A percentile compares a stretch with the other conserved stretches of the same genome.
Evolutionary conservation across 2,113 vertebrate species (phyloP).

Genomic region (Spheniscus mendiculus): DNA sequence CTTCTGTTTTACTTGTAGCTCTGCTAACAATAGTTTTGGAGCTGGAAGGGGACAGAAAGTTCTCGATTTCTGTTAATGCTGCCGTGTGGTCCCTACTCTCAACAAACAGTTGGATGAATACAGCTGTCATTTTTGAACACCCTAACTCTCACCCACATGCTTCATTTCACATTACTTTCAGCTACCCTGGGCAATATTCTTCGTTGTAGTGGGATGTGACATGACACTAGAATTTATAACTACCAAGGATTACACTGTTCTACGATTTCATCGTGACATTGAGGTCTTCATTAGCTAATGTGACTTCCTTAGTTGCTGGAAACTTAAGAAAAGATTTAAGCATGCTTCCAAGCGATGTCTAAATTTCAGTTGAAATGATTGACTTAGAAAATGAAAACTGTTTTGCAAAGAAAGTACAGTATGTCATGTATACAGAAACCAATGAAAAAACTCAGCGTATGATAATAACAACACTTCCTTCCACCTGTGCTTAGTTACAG

Average conservation of each 20-base stretch:
- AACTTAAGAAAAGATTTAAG: not conserved
- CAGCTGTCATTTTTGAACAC: not conserved
- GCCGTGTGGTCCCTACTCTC: not conserved
- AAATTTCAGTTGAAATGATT: rapidly evolving
- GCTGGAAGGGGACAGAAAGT: not conserved
- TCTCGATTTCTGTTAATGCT: not conserved
- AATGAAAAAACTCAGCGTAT: not conserved
- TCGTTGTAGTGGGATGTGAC: not conserved
- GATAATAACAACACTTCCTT: not conserved
- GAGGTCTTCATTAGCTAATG: not conserved
- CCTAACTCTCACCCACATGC: rapidly evolving
- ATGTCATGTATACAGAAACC: rapidly evolving
- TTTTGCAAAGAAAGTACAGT: not conserved
- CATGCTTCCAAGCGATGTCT: rapidly evolving
- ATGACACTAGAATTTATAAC: not conserved
- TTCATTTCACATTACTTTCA: not conserved
- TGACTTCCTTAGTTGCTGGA: not conserved
- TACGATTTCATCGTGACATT: not conserved
- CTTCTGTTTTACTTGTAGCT: not conserved
- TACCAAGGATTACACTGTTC: not conserved
- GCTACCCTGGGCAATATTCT: not conserved
- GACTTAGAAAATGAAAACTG: not conserved
- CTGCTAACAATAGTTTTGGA: not conserved
- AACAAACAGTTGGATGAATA: not conserved
- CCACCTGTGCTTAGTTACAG: not conserved